Conservation (phyloP, 2,888 invertebrate species). For the Catonia carolina region DNA sequence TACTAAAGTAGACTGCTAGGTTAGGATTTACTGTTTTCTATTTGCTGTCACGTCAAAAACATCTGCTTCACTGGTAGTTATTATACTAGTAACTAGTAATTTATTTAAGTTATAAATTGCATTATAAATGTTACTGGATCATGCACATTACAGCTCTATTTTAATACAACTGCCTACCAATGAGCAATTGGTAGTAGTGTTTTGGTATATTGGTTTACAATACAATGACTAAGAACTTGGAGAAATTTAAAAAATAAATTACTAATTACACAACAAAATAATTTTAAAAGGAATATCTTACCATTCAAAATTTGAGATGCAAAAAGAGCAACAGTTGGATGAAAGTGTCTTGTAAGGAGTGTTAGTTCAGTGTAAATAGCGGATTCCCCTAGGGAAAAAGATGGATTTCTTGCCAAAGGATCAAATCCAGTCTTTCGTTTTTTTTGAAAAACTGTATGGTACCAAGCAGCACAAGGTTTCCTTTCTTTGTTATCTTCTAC, state of each 20-base stretch:
- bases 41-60: no score
- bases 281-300: no score
- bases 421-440: constrained; percentile 47
- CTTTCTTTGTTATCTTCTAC: constrained; percentile 31
- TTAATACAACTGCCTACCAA: no score
- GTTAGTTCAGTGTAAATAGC: constrained; percentile 69
- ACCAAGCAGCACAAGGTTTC: constrained; percentile 23
- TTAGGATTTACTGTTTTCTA: no score
- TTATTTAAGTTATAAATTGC: no score
- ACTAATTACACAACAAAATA: no score
- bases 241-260: not conserved
- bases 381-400: constrained; percentile 69
- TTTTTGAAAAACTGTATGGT: constrained; percentile 31
- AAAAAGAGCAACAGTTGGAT: constrained; percentile 87
- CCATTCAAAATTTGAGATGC: constrained; percentile 69
- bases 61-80: no score
- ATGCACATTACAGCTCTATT: no score
- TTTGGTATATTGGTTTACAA: not conserved
- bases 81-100: no score
- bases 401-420: constrained; percentile 72
- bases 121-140: no score
- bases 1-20: no score
- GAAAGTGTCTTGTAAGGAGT: constrained; percentile 67
- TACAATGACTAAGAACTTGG: not conserved
- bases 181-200: no score